Evolutionary conservation across 2,113 vertebrate species (phyloP), one percentile per base, ranked within the genome.

Genomic region (Neogobius melanostomus): DNA sequence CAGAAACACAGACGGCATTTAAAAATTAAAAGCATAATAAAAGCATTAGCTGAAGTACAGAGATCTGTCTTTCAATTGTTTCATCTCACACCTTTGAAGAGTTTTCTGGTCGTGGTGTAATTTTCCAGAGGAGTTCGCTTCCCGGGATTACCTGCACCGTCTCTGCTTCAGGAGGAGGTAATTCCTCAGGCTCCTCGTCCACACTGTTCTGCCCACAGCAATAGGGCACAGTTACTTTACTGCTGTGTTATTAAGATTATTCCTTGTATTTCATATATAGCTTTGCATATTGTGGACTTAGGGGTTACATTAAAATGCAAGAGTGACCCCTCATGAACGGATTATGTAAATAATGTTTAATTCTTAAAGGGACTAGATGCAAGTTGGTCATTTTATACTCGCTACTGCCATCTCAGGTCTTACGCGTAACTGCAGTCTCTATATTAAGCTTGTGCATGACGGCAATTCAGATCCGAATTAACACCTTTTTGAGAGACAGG

Each of bases 121-220:
- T 97, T 82, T 93, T 95, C 97, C 98, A 99, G 16, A 99, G 88
- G 74, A 98, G 94, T 71, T 93, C 89, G 46, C 98, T 99, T 60
- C 97, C 96, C 1, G 96, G 95, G 83, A 99, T 96, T 64, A 98
- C 93, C 48, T 91, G 93, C 6, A 98, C 96, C 0, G 95, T 96
- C 80, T 99, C 98, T 0, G 94, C 94, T n/a, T 98, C 95, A 14
- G 96, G 95, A 83, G 94, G 70, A 0, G 97, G 97, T 92, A 95
- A 95, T 71, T 99, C 98, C 67, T 98, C 97, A 0, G 94, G 91
- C 75, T 99, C 97, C 71, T 98, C 96, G 0, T 95, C 90, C 36
- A 88, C 92, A 59, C 82, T 89, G 81, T 89, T 76, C 95, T 80
- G 89, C 66, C 77, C 61, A 14, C 68, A 53, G 71, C 28, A 60